Conservation (phyloP, 2,797 vertebrate species). For the Spizella passerina region DNA sequence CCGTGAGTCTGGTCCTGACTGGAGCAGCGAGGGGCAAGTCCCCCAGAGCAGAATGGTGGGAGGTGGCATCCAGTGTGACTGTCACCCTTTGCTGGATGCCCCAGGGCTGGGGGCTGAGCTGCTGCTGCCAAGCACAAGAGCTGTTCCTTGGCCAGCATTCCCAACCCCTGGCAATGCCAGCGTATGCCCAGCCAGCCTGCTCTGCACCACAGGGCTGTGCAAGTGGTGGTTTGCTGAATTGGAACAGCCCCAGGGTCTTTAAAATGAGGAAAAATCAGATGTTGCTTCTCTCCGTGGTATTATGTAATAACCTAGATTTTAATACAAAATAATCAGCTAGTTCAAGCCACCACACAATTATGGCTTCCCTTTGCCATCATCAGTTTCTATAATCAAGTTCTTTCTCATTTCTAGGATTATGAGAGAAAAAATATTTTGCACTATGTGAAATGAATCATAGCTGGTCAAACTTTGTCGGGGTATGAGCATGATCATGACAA, state of each 20-base stretch:
- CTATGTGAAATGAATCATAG: conserved; percentile 24
- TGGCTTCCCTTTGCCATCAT: not conserved
- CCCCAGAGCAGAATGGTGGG: not conserved
- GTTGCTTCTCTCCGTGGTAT: not conserved
- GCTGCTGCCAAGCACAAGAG: not conserved
- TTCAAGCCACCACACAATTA: not conserved
- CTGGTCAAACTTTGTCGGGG: not conserved
- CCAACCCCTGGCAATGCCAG: accelerated
- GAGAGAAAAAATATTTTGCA: conserved; percentile 39
- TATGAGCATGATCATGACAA: not conserved
- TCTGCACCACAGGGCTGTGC: accelerated
- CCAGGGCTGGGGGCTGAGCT: not conserved
- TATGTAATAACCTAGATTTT: not conserved
- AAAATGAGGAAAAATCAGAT: not conserved
- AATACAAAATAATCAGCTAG: not conserved
- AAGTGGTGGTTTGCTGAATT: not conserved
- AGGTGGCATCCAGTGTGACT: accelerated
- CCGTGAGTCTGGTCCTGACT: accelerated
- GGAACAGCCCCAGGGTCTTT: not conserved
- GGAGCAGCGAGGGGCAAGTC: not conserved
- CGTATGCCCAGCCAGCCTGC: not conserved
- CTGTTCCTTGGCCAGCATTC: not conserved
- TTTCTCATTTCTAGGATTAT: not conserved
- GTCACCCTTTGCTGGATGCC: accelerated
- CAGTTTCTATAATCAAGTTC: not conserved